Base-by-base conservation (phyloP, 1,140 invertebrate genomes). In the Ips typographus region DNA sequence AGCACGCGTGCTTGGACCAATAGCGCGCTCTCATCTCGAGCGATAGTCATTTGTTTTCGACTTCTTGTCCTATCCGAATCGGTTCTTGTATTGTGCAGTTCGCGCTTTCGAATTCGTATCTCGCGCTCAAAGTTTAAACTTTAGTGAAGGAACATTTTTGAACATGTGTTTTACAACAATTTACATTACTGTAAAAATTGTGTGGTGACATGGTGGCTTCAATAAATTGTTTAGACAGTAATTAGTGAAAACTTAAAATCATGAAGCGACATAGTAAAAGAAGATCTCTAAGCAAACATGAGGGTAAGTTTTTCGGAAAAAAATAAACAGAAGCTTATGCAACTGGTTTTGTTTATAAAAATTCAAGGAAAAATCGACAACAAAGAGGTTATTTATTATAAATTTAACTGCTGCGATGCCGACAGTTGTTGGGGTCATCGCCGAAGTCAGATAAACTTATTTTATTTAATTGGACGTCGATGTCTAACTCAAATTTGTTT, bases 401-500 rank as follows among this genome's bases (percentile, higher is more conserved):
- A 8, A 53, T 8, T 4, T 53, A 53, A 6, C 6, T 53, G 6
- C 36, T 6, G 4, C 36, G 38, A 38, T 8, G 5, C 56, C 7
- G 5, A 58, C 40, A 7, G 2, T 39, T 36, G 59, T n/a, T 44
- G 38, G 59, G 59, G 59, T 61, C 59, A 61, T 61, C 59, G 59
- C 41, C 3, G 36, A 61, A 5, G 43, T 43, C 59, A 43, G 59
- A 61, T 61, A 61, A 61, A n/a, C n/a, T 43, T 47, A 61, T 61
- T 61, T 44, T 44, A 36, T 44, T 61, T 43, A 7, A 61, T 61
- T 59, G 38, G 38, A 7, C 5, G 39, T 59, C 5, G n/a, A 55
- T 40, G 8, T 59, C 56, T 59, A 40, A 7, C 38, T 61, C 59
- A 22, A 61, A 61, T 61, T 61, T 61, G 59, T 61, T 44, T 47